These are phyloP conservation scores for Engraulis encrasicolus DNA, from an alignment of 2,113 vertebrate species.

Conservation along the genomic window DNA sequence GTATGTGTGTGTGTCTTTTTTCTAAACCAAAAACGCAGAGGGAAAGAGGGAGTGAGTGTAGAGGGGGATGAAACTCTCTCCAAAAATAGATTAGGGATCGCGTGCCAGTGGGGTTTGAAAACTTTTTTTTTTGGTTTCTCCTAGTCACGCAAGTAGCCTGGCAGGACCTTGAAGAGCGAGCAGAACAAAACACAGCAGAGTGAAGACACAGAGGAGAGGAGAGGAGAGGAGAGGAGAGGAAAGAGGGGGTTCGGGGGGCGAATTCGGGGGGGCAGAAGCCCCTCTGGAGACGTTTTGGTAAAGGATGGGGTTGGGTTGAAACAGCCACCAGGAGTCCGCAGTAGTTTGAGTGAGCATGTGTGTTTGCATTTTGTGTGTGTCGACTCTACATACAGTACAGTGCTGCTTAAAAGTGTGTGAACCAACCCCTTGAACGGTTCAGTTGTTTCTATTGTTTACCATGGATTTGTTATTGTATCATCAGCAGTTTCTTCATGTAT, in stretches of 20 bases:
- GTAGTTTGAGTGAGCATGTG: too few relatives aligned
- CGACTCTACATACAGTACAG: too few relatives aligned
- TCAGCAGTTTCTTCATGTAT: too few relatives aligned
- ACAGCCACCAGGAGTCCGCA: conserved; percentile 42
- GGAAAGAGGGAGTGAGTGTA: conserved; percentile 9
- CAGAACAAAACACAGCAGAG: conserved; percentile 46
- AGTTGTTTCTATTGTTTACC: too few relatives aligned
- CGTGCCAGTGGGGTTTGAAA: conserved; percentile 79
- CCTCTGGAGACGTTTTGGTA: conserved; percentile 57
- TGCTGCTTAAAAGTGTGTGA: too few relatives aligned
- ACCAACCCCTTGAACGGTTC: too few relatives aligned
- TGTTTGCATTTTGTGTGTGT: too few relatives aligned
- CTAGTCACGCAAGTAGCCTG: conserved; percentile 82
- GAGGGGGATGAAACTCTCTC: conserved; percentile 60
- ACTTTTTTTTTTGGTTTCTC: conserved; percentile 72
- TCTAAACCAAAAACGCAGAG: conserved; percentile 60
- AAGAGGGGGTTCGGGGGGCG: neutral
- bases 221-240: conserved; percentile 29
- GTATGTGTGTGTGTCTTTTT: conserved; percentile 33
- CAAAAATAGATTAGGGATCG: conserved; percentile 81
- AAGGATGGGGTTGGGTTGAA: conserved; percentile 57
- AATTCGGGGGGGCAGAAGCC: conserved; percentile 31
- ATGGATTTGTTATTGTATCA: too few relatives aligned
- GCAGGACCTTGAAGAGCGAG: conserved; percentile 70
- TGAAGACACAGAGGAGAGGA: conserved; percentile 54